Evolutionary conservation across 2,113 vertebrate species (phyloP).

Genomic region (Theristicus caerulescens): DNA sequence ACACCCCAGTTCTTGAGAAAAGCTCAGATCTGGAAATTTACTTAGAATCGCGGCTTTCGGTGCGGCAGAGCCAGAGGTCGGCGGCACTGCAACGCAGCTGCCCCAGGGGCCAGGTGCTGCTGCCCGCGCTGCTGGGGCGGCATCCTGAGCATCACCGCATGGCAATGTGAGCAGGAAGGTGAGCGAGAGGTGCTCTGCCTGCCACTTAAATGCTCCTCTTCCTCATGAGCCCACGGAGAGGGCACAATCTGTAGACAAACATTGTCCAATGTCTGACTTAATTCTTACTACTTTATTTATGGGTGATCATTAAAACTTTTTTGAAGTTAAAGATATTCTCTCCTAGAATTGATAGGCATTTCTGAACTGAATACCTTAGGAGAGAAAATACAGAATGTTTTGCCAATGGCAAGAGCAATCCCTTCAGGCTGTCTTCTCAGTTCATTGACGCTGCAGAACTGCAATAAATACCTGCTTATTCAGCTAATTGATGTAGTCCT

Average conservation of each 20-base stretch:
- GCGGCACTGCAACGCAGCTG: background rate
- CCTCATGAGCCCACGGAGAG: fast-evolving
- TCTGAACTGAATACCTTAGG: background rate
- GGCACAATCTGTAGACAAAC: fast-evolving
- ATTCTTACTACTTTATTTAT: background rate
- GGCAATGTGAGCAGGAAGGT: background rate
- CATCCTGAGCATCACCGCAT: fast-evolving
- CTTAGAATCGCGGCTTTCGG: background rate
- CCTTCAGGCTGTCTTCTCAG: background rate
- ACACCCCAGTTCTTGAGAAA: background rate
- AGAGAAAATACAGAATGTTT: background rate
- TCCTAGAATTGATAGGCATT: background rate
- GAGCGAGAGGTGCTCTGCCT: background rate
- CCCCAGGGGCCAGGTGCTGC: background rate
- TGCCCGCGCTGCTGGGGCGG: background rate
- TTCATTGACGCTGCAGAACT: background rate
- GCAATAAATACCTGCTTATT: background rate
- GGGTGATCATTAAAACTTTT: background rate
- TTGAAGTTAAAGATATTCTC: background rate
- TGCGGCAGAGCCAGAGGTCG: background rate
- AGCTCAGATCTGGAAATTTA: conserved; percentile 23
- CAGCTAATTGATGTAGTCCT: background rate
- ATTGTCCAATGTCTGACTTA: fast-evolving
- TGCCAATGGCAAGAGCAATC: fast-evolving
- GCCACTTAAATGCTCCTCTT: background rate